A percentile compares a stretch with the other conserved stretches of the same genome.
Evolutionary conservation across 2,888 invertebrate species (phyloP).

Genomic region (Amphimallon solstitiale): DNA sequence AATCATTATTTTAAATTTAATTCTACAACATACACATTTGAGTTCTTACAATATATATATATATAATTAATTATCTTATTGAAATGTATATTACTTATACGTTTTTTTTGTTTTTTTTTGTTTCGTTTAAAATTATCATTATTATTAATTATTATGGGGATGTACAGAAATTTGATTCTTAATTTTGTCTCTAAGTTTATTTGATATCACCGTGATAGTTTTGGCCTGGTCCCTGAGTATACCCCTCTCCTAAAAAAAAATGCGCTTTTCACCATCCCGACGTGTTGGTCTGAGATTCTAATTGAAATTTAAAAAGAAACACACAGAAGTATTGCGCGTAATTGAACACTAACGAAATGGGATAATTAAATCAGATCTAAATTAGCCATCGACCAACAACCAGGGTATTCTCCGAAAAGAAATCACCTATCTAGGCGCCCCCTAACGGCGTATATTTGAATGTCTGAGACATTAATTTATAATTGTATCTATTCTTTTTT

Average conservation of each 20-base stretch:
- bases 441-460: no score
- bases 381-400: conserved; percentile 27
- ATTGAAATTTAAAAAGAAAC: not conserved
- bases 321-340: conserved; percentile 39
- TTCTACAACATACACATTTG: conserved; percentile 61
- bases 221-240: conserved; percentile 67
- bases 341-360: conserved; percentile 33
- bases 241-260: conserved; percentile 54
- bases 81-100: conserved; percentile 60
- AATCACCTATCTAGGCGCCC: not conserved
- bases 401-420: not conserved
- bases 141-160: conserved; percentile 52
- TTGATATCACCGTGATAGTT: conserved; percentile 65
- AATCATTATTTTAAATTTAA: conserved; percentile 48
- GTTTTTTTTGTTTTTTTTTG: conserved; percentile 43
- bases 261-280: conserved; percentile 5
- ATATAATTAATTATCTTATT: conserved; percentile 55
- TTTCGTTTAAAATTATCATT: conserved; percentile 37
- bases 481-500: not conserved
- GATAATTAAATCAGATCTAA: conserved; percentile 39
- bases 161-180: conserved; percentile 61
- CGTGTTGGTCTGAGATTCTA: conserved; percentile 7
- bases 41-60: conserved; percentile 56
- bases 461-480: not conserved
- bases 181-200: conserved; percentile 60